A percentile compares a stretch with the other conserved stretches of the same genome.
Evolutionary conservation across 2,888 invertebrate species (phyloP).

Genomic region (Argyra leucocephala): DNA sequence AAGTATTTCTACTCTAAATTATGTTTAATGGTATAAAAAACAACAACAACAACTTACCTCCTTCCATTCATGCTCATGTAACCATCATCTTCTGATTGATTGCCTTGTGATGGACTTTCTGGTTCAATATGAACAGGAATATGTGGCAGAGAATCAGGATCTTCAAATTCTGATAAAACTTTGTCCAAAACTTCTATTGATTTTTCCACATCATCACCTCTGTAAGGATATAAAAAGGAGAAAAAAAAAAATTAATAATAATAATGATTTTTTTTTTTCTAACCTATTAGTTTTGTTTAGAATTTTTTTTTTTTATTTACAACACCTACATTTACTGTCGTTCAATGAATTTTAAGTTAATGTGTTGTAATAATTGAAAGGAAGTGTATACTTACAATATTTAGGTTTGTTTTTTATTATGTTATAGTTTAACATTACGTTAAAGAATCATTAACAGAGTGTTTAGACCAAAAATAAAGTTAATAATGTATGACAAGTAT

Average conservation of each 20-base stretch:
- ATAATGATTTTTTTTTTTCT: no score
- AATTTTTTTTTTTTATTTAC: no score
- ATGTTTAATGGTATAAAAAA: neutral
- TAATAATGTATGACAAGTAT: no score
- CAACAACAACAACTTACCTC: conserved; percentile 43
- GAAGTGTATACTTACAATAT: no score
- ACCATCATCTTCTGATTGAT: conserved; percentile 83
- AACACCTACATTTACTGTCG: no score
- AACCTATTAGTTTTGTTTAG: no score
- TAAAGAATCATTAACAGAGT: no score
- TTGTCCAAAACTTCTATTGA: conserved; percentile 80
- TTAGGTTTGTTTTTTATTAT: no score
- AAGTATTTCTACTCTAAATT: conserved; percentile 12
- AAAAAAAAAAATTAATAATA: conserved; percentile 7
- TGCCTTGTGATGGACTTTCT: conserved; percentile 71
- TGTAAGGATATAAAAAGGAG: neutral
- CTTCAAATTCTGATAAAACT: conserved; percentile 85
- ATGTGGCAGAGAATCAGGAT: conserved; percentile 44
- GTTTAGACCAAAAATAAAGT: no score
- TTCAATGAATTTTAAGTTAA: no score
- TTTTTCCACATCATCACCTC: conserved; percentile 76
- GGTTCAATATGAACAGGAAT: conserved; percentile 31
- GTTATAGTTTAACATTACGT: no score
- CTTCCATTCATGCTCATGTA: conserved; percentile 88
- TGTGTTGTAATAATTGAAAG: no score